Evolutionary conservation across 2,888 invertebrate genomes (phyloP), one percentile per base, ranked within the genome.

Genomic region (Phragmatobia fuliginosa): DNA sequence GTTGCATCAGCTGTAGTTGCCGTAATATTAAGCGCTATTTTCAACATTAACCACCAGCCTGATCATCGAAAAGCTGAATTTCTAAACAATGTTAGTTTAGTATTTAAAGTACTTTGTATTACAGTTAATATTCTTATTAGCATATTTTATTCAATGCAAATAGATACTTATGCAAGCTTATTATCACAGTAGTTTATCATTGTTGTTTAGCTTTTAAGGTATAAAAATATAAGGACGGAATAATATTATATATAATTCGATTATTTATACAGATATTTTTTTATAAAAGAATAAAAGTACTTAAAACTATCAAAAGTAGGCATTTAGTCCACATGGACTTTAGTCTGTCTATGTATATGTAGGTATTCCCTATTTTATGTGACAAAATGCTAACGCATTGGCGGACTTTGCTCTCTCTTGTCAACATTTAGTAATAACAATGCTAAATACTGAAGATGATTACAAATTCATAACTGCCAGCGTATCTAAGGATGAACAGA

Each of bases 81-180:
- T 66, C 91, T 96, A 73, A 97, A 97, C 87, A 96, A 97, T 83
- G 87, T 95, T 21, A 95, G 96, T 76, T 89, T 97, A 65, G 88
- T 94, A 33, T 90, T 96, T 75, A 97, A 96, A 91, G 89, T 96
- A 41, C 71, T 96, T 11, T 95, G 96, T 73, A 96, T 96, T 73
- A 93, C 95, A 18, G 88, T 96, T 18, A 97, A 97, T 85, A 89
- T 96, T 63, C 83, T 97, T 31, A 96, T 97, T 78, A 95, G 96
- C 76, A 92, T 96, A 67, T 96, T 97, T 88, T 96, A 89, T 82
- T 91, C 94, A 6, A 89, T 92, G 76, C 87, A 96, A 84, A 92
- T 96, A 85, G 95, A 93, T 75, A 77, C 77, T 41, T 81, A 77
- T 70, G 71, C 77, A 56, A 36, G 36, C 36, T 32, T 28, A 5